Evolutionary conservation across 2,113 vertebrate genomes (phyloP).

Genomic region (Oryctolagus cuniculus): DNA sequence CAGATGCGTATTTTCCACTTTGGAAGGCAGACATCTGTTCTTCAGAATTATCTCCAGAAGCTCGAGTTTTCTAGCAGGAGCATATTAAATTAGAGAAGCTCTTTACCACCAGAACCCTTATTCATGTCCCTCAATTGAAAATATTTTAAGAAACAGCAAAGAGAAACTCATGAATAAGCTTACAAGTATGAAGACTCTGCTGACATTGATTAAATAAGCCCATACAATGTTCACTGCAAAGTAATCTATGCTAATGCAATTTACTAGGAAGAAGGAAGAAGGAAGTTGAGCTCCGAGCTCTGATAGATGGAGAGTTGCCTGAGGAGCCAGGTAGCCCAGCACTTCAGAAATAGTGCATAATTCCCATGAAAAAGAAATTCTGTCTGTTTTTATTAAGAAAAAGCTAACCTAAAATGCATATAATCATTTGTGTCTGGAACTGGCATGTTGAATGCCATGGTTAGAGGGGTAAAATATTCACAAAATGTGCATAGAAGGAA

Average conservation of each 20-base stretch:
- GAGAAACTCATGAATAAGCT: conserved; percentile 69
- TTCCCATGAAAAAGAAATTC: conserved; percentile 76
- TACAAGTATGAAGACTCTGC: conserved; percentile 66
- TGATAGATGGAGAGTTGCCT: conserved; percentile 67
- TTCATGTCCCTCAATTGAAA: conserved; percentile 3
- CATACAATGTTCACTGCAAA: conserved; percentile 68
- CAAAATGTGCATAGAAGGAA: conserved; percentile 20
- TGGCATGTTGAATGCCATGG: conserved; percentile 4
- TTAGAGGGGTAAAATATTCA: neutral
- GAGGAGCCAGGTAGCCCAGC: conserved; percentile 68
- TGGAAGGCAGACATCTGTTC: conserved; percentile 86
- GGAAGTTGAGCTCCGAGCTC: conserved; percentile 61
- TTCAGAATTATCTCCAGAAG: conserved; percentile 84
- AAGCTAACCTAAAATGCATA: conserved; percentile 53
- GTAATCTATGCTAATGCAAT: conserved; percentile 77
- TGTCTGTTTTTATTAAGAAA: conserved; percentile 75
- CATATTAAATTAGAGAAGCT: conserved; percentile 78
- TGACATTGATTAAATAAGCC: conserved; percentile 78
- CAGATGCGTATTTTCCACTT: conserved; percentile 86
- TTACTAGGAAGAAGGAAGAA: conserved; percentile 70
- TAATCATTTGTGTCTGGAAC: conserved; percentile 56
- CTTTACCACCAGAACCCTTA: conserved; percentile 38
- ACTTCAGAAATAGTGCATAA: conserved; percentile 75
- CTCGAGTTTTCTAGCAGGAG: conserved; percentile 80
- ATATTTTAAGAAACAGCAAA: conserved; percentile 65